Evolutionary conservation across 2,113 vertebrate genomes (phyloP).

Genomic region (Alectura lathami): DNA sequence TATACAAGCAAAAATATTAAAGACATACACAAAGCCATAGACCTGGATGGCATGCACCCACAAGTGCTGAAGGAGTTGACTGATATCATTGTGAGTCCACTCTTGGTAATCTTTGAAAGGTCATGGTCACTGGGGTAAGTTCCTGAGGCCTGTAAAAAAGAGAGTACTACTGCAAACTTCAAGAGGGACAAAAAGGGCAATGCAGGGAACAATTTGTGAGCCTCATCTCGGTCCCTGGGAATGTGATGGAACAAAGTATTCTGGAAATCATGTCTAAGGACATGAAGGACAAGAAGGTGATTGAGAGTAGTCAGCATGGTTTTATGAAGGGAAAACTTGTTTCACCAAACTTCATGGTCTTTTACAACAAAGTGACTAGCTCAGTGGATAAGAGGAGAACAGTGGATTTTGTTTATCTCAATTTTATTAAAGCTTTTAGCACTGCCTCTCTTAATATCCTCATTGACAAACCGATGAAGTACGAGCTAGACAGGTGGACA

Average conservation of each 20-base stretch:
- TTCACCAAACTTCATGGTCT: neutral
- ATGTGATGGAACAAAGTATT: neutral
- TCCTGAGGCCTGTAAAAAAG: neutral
- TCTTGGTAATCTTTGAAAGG: neutral
- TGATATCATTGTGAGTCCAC: neutral
- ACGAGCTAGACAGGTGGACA: neutral
- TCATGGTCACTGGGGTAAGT: fast-evolving
- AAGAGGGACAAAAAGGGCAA: neutral
- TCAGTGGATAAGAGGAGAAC: neutral
- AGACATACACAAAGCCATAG: neutral
- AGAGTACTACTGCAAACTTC: neutral
- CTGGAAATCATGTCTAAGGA: neutral
- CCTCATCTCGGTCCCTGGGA: neutral
- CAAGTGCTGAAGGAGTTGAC: neutral
- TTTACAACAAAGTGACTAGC: neutral
- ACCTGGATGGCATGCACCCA: neutral
- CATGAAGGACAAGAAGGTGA: neutral
- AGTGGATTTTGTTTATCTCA: neutral
- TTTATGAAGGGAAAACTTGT: neutral
- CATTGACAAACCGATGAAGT: neutral
- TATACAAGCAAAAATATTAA: no score
- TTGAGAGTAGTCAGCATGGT: neutral
- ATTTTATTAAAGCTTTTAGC: neutral
- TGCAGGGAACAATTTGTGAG: neutral
- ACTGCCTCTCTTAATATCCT: neutral